Evolutionary conservation across 2,113 vertebrate species (phyloP), one percentile per base, ranked within the genome.

Genomic region (Rhinichthys klamathensis): DNA sequence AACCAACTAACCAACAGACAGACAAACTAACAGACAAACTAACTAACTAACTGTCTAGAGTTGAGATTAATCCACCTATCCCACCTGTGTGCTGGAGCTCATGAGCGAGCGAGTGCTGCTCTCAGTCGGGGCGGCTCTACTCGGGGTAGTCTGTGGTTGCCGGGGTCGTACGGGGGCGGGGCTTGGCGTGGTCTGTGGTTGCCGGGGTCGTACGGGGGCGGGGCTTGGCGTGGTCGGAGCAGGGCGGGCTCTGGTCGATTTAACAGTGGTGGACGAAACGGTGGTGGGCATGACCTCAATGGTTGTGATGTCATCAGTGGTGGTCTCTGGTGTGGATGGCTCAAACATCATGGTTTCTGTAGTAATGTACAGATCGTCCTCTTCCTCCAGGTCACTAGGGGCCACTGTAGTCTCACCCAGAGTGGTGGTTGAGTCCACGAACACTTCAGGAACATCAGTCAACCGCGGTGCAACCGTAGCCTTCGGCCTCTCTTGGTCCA

Each of bases 311-410:
- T 91, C 90, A 4, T 90, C 90, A 60, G 90, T 89, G 85, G 90
- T 91, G 84, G 82, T 80, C 6, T 93, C 92, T 10, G 84, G 9
- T 8, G 73, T 23, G 23, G 83, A 88, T 0, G 89, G 80, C 80
- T 73, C 87, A 2, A 74, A 63, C 0, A 83, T 79, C 18, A 90
- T 91, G n/a, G 91, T 85, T 21, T 94, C 93, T 1, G 91, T 87
- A 0, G 93, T 91, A 81, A 94, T 90, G 88, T 92, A 94, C 44
- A 95, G 87, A 4, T 94, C 93, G 25, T 93, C 92, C 0, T 93
- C 93, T 65, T 93, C 93, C 25, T 94, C 93, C 27, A 74, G 80
- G 11, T 91, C 91, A 25, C 88, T 87, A 67, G 92, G 88, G 79
- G 92, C 90, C 0, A 5, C 83, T 4, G 90, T 81, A 12, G 79